Conservation (phyloP, 2,888 invertebrate genomes). For the Spatulosminthurus flaviceps region DNA sequence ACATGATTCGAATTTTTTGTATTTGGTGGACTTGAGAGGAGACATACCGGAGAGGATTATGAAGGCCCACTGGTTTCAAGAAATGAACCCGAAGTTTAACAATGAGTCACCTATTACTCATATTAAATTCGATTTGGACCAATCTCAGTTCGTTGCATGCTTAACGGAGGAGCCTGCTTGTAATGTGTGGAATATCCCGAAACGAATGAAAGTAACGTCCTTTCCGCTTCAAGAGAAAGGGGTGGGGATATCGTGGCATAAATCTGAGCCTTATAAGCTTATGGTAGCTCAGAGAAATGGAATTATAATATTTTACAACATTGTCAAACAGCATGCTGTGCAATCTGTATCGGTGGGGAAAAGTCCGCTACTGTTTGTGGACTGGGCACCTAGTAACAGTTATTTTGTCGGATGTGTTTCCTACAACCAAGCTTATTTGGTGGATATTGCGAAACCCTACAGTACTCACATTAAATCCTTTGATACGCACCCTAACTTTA, state of each 20-base stretch:
- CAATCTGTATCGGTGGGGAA: slow-evolving; percentile 74
- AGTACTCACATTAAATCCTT: slow-evolving; percentile 36
- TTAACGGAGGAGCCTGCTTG: slow-evolving; percentile 81
- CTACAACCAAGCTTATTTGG: slow-evolving; percentile 65
- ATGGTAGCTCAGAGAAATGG: slow-evolving; percentile 80
- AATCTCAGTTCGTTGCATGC: slow-evolving; percentile 76
- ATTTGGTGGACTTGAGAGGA: slow-evolving; percentile 33
- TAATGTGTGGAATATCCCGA: slow-evolving; percentile 72
- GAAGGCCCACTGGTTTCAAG: slow-evolving; percentile 27
- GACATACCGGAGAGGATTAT: slow-evolving; percentile 30
- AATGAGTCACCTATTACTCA: slow-evolving; percentile 34
- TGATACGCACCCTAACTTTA: slow-evolving; percentile 47
- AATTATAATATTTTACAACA: slow-evolving; percentile 77
- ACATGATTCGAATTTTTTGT: slow-evolving; percentile 9
- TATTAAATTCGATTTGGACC: slow-evolving; percentile 74
- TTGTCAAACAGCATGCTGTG: slow-evolving; percentile 74
- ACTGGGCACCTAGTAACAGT: slow-evolving; percentile 76
- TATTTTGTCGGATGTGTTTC: slow-evolving; percentile 68
- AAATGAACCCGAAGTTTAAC: slow-evolving; percentile 23
- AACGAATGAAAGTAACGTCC: slow-evolving; percentile 70
- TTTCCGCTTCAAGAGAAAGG: slow-evolving; percentile 69
- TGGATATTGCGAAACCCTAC: slow-evolving; percentile 48
- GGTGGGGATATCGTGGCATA: slow-evolving; percentile 74
- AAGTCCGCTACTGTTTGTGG: slow-evolving; percentile 74
- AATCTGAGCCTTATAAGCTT: slow-evolving; percentile 75